Evolutionary conservation across 2,888 invertebrate genomes (phyloP).

Genomic region (Scaptomyza reducta): DNA sequence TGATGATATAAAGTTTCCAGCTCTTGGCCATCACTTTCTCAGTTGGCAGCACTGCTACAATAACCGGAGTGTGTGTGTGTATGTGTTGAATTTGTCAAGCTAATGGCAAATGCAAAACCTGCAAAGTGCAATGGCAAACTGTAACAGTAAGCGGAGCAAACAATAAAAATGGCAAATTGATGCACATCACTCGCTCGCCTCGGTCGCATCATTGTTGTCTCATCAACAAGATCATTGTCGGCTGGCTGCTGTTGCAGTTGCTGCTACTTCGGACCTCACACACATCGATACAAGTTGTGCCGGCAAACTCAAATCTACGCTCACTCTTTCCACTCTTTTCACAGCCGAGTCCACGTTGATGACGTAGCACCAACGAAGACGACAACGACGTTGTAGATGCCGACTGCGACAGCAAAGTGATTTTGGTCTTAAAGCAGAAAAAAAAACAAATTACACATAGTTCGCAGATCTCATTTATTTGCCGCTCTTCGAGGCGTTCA

Average conservation of each 20-base stretch:
- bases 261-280: slow-evolving; percentile 62
- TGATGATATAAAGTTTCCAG: slow-evolving; percentile 62
- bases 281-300: slow-evolving; percentile 55
- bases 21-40: slow-evolving; percentile 32
- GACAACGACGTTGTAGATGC: slow-evolving; percentile 23
- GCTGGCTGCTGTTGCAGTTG: neutral
- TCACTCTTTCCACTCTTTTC: slow-evolving; percentile 14
- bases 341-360: slow-evolving; percentile 48
- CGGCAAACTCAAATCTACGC: slow-evolving; percentile 44
- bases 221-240: slow-evolving; percentile 54
- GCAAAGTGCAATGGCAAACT: slow-evolving; percentile 71
- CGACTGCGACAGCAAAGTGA: slow-evolving; percentile 53
- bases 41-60: slow-evolving; percentile 40
- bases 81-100: slow-evolving; percentile 64
- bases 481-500: slow-evolving; percentile 83
- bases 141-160: slow-evolving; percentile 71
- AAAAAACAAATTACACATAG: slow-evolving; percentile 83
- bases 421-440: slow-evolving; percentile 72
- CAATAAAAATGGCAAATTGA: slow-evolving; percentile 76
- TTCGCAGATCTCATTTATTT: slow-evolving; percentile 83
- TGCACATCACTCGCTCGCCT: slow-evolving; percentile 54
- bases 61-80: neutral
- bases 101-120: slow-evolving; percentile 58
- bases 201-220: slow-evolving; percentile 26
- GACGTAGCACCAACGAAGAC: slow-evolving; percentile 53